Conservation (phyloP, 2,113 vertebrate species). For the Riparia riparia region DNA sequence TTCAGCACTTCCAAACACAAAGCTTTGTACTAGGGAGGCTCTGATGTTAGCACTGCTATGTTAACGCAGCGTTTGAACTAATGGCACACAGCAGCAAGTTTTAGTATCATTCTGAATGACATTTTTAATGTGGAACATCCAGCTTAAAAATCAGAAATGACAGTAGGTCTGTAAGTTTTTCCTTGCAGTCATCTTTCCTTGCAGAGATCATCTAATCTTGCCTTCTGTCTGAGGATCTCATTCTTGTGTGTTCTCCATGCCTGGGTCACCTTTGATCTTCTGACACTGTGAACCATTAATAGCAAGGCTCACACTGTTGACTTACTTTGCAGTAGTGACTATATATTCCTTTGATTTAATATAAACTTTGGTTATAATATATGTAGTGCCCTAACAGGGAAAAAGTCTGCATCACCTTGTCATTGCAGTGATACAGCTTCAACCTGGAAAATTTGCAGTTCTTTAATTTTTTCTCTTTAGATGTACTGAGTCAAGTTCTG, state of each 20-base stretch:
- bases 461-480: slow-evolving; percentile 2
- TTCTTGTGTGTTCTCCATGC: not conserved
- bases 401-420: not conserved
- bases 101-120: not conserved
- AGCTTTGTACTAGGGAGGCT: not conserved
- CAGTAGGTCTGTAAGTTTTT: not conserved
- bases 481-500: not conserved
- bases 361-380: not conserved
- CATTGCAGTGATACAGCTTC: not conserved
- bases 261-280: not conserved
- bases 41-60: not conserved
- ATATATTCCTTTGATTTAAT: slow-evolving; percentile 36
- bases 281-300: not conserved
- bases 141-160: slow-evolving; percentile 11
- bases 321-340: not conserved
- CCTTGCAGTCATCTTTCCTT: too few relatives aligned
- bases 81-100: not conserved
- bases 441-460: not conserved
- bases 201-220: not conserved
- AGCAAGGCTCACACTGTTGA: not conserved
- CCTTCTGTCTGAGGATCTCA: not conserved
- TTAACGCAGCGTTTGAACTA: not conserved
- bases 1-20: not conserved
- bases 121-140: not conserved
- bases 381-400: not conserved